Base-by-base conservation (phyloP, 2,113 vertebrate species). In the Tragulus kanchil region DNA sequence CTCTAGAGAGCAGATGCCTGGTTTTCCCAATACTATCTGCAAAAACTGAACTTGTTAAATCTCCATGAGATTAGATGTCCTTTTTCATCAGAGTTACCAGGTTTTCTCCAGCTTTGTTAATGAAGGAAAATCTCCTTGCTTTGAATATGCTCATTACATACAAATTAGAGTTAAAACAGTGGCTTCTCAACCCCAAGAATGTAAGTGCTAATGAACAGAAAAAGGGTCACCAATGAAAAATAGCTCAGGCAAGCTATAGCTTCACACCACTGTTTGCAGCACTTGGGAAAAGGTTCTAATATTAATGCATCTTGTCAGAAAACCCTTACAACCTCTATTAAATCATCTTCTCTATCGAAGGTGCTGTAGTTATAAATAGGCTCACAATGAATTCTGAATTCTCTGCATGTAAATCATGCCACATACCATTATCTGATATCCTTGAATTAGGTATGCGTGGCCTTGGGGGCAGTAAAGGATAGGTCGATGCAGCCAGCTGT, bases 321-420 rank as follows among this genome's bases (percentile, higher is more conserved):
- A 89, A 96, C 90, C 87, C 84, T 97, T 97, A 92, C 86, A 95
- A 59, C 96, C 94, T 73, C 54, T 97, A 96, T 97, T 97, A 98
- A 98, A 98, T 98, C 50, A 97, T 97, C 59, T 96, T 96, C 83
- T 96, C 62, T 98, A 89, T 97, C 5, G 8, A 69, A 12, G 94
- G 54, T 56, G 45, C 84, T 93, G 82, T 84, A 97, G 94, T 98
- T 98, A 96, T 94, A 98, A 98, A 98, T 97, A 98, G 69, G 8
- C 97, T 97, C 94, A 97, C 97, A 97, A 96, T 96, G 93, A 98
- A 98, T 98, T 98, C 96, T 96, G 86, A 96, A 96, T 98, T 98
- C 94, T 96, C 87, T 89, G 79, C 90, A 95, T 98, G 94, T 98
- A 98, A 98, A 98, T 98, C 96, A 94, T 96, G 78, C 58, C 91